phyloP scores from a whole-genome alignment of 2,113 vertebrate genomes.

The Lethenteron reissneri region DNA sequence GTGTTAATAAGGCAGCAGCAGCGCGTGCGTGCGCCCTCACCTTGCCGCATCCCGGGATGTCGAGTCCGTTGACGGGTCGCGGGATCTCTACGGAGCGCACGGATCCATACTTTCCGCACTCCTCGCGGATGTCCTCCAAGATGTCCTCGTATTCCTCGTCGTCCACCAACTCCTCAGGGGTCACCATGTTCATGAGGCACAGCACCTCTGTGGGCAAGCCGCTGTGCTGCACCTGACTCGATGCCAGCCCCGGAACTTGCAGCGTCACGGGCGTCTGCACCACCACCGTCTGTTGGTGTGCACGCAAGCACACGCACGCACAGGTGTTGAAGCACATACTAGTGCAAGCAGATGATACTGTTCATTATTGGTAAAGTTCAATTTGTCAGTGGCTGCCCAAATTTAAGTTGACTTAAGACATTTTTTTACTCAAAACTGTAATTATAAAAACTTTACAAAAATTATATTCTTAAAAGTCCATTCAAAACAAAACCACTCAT shows the following conservation, averaged over 20 bases:
- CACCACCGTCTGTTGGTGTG: conserved; percentile 18
- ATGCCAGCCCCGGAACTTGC: conserved; percentile 29
- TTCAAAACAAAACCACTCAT: too few species aligned
- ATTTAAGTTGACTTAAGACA: background rate
- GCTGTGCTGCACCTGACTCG: conserved; percentile 21
- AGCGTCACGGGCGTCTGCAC: conserved; percentile 27
- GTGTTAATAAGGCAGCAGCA: conserved; percentile 3
- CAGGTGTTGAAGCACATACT: too few species aligned
- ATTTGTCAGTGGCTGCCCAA: background rate
- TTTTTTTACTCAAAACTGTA: too few species aligned
- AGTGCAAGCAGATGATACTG: too few species aligned
- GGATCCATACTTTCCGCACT: conserved; percentile 35
- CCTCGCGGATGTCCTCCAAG: conserved; percentile 33
- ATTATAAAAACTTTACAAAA: too few species aligned
- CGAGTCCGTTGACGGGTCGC: conserved; percentile 25
- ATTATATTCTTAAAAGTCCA: too few species aligned
- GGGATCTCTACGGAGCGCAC: conserved; percentile 36
- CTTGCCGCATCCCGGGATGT: conserved; percentile 36
- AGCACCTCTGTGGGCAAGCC: conserved; percentile 28
- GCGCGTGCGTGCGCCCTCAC: conserved; percentile 11
- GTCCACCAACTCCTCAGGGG: conserved; percentile 34
- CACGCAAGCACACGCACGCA: background rate
- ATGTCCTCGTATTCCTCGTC: conserved; percentile 40
- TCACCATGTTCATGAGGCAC: conserved; percentile 38
- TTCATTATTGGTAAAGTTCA: too few species aligned